phyloP scores from a whole-genome alignment of 2,113 vertebrate genomes.

The Brevimyrus niger region DNA sequence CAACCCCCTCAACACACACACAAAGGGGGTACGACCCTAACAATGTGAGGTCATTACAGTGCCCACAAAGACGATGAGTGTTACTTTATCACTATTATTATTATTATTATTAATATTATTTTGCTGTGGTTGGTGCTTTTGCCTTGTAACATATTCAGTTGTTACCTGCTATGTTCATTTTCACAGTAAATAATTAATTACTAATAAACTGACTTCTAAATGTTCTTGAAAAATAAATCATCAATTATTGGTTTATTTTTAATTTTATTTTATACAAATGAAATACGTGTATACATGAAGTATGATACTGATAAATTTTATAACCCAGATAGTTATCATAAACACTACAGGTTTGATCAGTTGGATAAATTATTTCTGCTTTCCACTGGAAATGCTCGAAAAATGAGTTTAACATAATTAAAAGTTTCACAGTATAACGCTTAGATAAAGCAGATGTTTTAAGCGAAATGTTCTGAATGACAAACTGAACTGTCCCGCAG shows the following conservation, averaged over 20 bases:
- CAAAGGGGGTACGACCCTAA: not conserved
- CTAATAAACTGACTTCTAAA: not conserved
- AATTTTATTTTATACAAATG: not conserved
- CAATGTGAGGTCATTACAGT: not conserved
- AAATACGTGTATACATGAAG: not conserved
- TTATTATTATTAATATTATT: constrained; percentile 41
- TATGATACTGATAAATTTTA: not conserved
- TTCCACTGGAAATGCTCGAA: not conserved
- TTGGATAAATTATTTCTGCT: not conserved
- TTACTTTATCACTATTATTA: constrained; percentile 31
- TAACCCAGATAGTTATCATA: not conserved
- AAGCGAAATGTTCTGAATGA: not conserved
- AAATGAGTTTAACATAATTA: constrained; percentile 5
- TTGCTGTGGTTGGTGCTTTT: not conserved
- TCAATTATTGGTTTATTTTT: not conserved
- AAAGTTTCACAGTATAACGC: not conserved
- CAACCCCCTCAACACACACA: not conserved
- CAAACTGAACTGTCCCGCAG: not conserved
- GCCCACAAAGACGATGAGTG: not conserved
- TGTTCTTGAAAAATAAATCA: not conserved
- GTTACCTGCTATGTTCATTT: not conserved
- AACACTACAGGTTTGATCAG: not conserved
- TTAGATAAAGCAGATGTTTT: not conserved
- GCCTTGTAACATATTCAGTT: constrained; percentile 23
- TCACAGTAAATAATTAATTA: constrained; percentile 13